These are phyloP conservation scores for Onchidella celtica DNA, from an alignment of 2,888 invertebrate genomes.

Conservation along the genomic window DNA sequence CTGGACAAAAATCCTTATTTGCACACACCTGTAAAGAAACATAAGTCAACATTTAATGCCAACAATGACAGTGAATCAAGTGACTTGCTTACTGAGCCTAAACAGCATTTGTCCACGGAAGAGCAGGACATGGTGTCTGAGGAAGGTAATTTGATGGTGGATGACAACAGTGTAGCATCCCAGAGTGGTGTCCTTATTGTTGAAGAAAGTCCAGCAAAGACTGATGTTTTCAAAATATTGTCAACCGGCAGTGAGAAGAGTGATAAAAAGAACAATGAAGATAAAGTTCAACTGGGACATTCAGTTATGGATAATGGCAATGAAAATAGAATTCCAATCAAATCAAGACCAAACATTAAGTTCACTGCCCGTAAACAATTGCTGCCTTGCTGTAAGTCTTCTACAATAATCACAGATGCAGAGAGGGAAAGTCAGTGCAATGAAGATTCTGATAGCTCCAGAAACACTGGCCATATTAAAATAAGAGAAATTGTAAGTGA, in stretches of 20 bases:
- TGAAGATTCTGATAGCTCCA: neutral
- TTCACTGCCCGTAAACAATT: conserved; percentile 17
- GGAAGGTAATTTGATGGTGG: neutral
- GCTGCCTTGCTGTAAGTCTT: neutral
- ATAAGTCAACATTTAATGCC: neutral
- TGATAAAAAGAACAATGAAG: neutral
- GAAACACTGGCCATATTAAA: neutral
- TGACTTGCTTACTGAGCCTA: neutral
- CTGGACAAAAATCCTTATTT: neutral
- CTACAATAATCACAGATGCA: neutral
- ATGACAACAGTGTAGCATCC: neutral
- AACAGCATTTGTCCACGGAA: neutral
- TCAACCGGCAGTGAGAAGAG: neutral
- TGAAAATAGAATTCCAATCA: neutral
- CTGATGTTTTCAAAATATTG: neutral
- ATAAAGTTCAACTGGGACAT: too few relatives aligned
- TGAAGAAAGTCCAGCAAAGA: conserved; percentile 41
- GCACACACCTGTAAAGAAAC: neutral
- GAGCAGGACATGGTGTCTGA: neutral
- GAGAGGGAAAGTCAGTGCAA: neutral
- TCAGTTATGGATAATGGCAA: neutral
- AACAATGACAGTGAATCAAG: neutral
- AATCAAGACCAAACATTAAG: conserved; percentile 10
- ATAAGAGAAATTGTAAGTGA: neutral
- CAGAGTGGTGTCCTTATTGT: neutral